These are phyloP conservation scores for Cairina moschata DNA, from an alignment of 2,113 vertebrate species.

Conservation along the genomic window DNA sequence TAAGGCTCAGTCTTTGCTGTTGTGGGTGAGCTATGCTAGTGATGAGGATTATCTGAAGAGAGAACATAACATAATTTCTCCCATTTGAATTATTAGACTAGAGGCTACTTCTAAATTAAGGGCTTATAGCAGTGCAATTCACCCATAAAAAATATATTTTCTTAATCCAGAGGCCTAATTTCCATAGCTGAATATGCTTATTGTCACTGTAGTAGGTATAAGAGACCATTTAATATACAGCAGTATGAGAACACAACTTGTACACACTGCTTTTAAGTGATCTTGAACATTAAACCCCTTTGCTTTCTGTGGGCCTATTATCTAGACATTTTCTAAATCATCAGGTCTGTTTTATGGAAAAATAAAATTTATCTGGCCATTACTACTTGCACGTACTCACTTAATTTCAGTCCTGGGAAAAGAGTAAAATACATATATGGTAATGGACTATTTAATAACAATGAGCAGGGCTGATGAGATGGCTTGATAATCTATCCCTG, in stretches of 20 bases:
- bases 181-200: not conserved
- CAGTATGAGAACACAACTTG: not conserved
- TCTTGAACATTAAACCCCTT: conserved; percentile 24
- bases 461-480: conserved; percentile 19
- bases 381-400: not conserved
- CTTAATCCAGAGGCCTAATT: not conserved
- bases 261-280: not conserved
- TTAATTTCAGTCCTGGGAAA: conserved; percentile 46
- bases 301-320: conserved; percentile 47
- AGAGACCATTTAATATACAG: not conserved
- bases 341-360: conserved; percentile 43
- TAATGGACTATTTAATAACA: conserved; percentile 30
- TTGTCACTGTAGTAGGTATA: not conserved
- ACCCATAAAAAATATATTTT: not conserved
- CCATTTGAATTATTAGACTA: not conserved
- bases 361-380: conserved; percentile 13
- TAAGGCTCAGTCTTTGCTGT: not conserved
- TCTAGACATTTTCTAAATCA: conserved; percentile 47
- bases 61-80: not conserved
- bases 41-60: not conserved
- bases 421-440: not conserved
- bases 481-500: conserved; percentile 36
- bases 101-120: not conserved
- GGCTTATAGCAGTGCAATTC: not conserved
- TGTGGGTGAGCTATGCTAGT: not conserved